Conservation (phyloP, 2,113 vertebrate genomes). For the Eulemur rufifrons region DNA sequence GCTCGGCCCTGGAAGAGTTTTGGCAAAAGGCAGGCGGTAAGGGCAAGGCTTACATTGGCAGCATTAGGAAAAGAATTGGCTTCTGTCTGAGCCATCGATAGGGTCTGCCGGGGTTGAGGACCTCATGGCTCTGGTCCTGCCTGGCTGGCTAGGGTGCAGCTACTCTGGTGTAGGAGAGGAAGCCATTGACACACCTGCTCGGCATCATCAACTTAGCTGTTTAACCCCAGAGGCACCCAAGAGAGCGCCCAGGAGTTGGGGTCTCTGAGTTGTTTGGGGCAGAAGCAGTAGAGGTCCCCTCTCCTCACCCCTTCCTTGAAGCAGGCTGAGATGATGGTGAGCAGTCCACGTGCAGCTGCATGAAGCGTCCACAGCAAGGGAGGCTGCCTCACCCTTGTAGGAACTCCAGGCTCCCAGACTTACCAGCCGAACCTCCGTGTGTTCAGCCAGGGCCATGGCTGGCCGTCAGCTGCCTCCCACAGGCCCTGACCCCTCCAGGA, state of each 20-base stretch:
- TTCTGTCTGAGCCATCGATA: not conserved
- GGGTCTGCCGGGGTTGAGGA: not conserved
- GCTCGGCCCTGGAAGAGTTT: slow-evolving; percentile 14
- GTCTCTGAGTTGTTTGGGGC: not conserved
- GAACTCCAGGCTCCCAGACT: slow-evolving; percentile 47
- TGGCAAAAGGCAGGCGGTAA: slow-evolving; percentile 24
- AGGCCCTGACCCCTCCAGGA: slow-evolving; percentile 54
- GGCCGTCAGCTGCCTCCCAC: slow-evolving; percentile 28
- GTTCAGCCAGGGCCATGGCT: slow-evolving; percentile 45
- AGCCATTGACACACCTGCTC: not conserved
- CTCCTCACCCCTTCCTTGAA: not conserved
- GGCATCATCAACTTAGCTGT: not conserved
- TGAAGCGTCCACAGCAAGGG: slow-evolving; percentile 41
- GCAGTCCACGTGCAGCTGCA: slow-evolving; percentile 5
- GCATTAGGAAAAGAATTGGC: not conserved
- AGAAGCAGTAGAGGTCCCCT: not conserved
- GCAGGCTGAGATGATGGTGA: slow-evolving; percentile 61
- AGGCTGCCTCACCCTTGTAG: slow-evolving; percentile 22
- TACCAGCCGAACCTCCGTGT: slow-evolving; percentile 48
- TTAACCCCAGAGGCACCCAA: not conserved
- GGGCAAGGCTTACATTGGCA: not conserved
- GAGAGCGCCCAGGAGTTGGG: not conserved
- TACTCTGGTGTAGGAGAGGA: not conserved
- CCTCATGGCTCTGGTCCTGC: not conserved
- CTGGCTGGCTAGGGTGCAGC: slow-evolving; percentile 18